Conservation (phyloP, 1,140 invertebrate genomes). For the Eumeta japonica region DNA sequence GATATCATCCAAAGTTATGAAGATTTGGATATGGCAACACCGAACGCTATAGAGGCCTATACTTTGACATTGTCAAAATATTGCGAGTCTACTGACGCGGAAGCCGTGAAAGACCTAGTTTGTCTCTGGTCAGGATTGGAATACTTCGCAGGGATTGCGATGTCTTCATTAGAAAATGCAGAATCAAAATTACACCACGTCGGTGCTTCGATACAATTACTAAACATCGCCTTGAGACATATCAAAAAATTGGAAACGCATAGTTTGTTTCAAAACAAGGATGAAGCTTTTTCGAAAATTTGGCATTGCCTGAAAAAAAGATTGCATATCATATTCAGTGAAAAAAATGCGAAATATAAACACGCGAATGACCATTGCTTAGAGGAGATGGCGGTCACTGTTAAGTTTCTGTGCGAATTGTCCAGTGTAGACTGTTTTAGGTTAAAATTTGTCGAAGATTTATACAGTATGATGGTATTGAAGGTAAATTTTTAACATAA, state of each 20-base stretch:
- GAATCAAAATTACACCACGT: slow-evolving; percentile 27
- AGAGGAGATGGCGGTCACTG: slow-evolving; percentile 26
- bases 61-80: slow-evolving; percentile 37
- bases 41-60: slow-evolving; percentile 43
- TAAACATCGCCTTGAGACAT: slow-evolving; percentile 31
- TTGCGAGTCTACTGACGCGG: slow-evolving; percentile 31
- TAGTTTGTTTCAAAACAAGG: slow-evolving; percentile 32
- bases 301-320: slow-evolving; percentile 32
- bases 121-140: slow-evolving; percentile 36
- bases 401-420: slow-evolving; percentile 35
- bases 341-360: slow-evolving; percentile 13
- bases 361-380: slow-evolving; percentile 13
- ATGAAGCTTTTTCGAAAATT: slow-evolving; percentile 30
- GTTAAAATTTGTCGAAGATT: slow-evolving; percentile 27
- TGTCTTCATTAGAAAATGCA: slow-evolving; percentile 24
- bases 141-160: slow-evolving; percentile 39
- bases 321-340: slow-evolving; percentile 17
- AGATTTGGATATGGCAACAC: slow-evolving; percentile 21
- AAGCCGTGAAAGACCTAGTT: slow-evolving; percentile 38
- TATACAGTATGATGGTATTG: slow-evolving; percentile 23
- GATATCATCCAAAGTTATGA: slow-evolving; percentile 23
- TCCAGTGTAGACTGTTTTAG: slow-evolving; percentile 33
- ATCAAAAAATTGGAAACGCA: slow-evolving; percentile 39
- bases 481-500: slow-evolving; percentile 25
- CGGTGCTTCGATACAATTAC: slow-evolving; percentile 28